These are phyloP conservation scores for Nomada hirtipes DNA, from an alignment of 2,888 invertebrate genomes.

Conservation along the genomic window DNA sequence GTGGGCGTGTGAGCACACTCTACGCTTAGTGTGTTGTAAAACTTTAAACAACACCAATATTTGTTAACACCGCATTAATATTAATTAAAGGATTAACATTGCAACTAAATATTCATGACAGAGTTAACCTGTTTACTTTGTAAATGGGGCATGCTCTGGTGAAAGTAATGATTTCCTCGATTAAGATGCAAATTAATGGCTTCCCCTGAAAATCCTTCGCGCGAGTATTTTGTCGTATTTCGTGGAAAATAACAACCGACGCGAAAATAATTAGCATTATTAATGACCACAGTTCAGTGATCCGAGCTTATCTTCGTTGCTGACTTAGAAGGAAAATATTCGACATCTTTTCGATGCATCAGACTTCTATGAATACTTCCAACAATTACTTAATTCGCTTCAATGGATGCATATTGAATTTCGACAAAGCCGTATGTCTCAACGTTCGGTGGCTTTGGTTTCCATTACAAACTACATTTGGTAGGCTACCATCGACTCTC, in stretches of 20 bases:
- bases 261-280: constrained; percentile 9
- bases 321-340: not conserved
- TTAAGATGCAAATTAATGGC: constrained; percentile 59
- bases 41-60: constrained; percentile 25
- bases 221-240: constrained; percentile 21
- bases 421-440: not conserved
- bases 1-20: not conserved
- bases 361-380: not conserved
- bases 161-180: constrained; percentile 58
- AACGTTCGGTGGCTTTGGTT: constrained; percentile 13
- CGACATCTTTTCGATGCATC: not conserved
- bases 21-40: constrained; percentile 3
- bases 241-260: constrained; percentile 4
- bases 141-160: constrained; percentile 43
- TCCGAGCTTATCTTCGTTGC: not conserved
- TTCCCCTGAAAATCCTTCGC: constrained; percentile 43
- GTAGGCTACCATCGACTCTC: constrained; percentile 22
- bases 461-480: constrained; percentile 38
- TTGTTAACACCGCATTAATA: constrained; percentile 51
- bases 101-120: constrained; percentile 43
- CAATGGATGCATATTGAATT: constrained; percentile 18
- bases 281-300: not conserved
- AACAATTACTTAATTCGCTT: not conserved
- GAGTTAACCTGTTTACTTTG: constrained; percentile 53
- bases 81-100: constrained; percentile 56